Evolutionary conservation across 2,113 vertebrate genomes (phyloP), one percentile per base, ranked within the genome.

Genomic region (Alectura lathami): DNA sequence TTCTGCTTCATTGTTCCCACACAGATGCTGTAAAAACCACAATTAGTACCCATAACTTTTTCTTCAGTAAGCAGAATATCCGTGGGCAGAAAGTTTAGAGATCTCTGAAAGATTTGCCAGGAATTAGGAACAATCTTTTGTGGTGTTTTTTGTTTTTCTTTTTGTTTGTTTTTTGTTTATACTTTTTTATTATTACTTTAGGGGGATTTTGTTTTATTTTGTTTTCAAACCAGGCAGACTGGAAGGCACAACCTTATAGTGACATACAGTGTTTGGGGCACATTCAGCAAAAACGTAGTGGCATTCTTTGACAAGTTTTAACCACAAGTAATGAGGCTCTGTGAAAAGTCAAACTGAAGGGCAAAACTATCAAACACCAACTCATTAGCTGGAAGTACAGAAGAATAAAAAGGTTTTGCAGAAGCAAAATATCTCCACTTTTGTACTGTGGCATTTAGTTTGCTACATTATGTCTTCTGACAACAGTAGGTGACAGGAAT

Each of bases 241-340:
- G 11, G 17, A 73, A 42, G 17, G 48, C 90, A 80, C 10, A 66
- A 11, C 27, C 83, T 81, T 77, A n/a, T n/a, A 77, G 1, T 30
- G 34, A 24, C 18, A 3, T 43, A 36, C 6, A 32, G 16, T 74
- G 27, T 56, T 64, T 86, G 50, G 21, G 42, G 13, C 14, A 17
- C 16, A 14, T 76, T 81, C 77, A 70, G 30, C 22, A 47, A 66
- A 93, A 88, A 38, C 64, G 32, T 26, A 30, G n/a, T 29, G 27
- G 5, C 38, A n/a, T n/a, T 83, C 51, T 85, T 88, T 60, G 48
- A 78, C 86, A 81, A 91, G 27, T 80, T 80, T 90, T 86, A 73
- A 42, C n/a, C 30, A 34, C 32, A 40, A 43, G 36, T 36, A 51
- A 51, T 38, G 57, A 81, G 24, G 29, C 42, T 30, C 20, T 20